A percentile compares a stretch with the other conserved stretches of the same genome.
Conservation (phyloP, 2,113 vertebrate genomes). For the Ptychochromis oligacanthus region DNA sequence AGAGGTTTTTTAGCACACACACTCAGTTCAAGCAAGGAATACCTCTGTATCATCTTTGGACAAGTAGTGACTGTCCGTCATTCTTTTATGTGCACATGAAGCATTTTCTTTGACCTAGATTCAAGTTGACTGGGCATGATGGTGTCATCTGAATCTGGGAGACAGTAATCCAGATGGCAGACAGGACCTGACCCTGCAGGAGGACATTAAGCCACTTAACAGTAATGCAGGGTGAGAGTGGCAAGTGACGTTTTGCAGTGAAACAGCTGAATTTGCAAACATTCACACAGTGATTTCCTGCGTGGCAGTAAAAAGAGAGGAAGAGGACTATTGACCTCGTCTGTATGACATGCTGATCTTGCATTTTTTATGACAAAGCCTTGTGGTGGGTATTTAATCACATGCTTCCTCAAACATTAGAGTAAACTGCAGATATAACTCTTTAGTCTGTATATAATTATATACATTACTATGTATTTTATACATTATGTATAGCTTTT, state of each 20-base stretch:
- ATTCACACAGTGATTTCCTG: conserved; percentile 1
- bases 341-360: conserved; percentile 43
- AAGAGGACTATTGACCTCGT: conserved; percentile 27
- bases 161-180: conserved; percentile 67
- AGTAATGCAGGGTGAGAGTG: conserved; percentile 56
- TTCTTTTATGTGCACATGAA: background rate
- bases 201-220: conserved; percentile 69
- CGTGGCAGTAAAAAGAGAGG: background rate
- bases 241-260: conserved; percentile 18
- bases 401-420: conserved; percentile 9
- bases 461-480: background rate
- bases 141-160: conserved; percentile 26
- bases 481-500: background rate
- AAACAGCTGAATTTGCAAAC: conserved; percentile 18
- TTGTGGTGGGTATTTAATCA: conserved; percentile 30
- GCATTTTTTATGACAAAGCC: conserved; percentile 20
- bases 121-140: conserved; percentile 24
- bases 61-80: background rate
- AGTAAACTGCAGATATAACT: background rate
- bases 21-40: background rate
- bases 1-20: background rate
- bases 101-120: conserved; percentile 12
- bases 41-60: background rate
- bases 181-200: conserved; percentile 51
- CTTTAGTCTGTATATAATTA: background rate